Percentiles rank a stretch among this genome's conserved stretches.
Evolutionary conservation across 92 coral and sea anemone genomes (phyloP).

Genomic region (Paramuricea clavata): DNA sequence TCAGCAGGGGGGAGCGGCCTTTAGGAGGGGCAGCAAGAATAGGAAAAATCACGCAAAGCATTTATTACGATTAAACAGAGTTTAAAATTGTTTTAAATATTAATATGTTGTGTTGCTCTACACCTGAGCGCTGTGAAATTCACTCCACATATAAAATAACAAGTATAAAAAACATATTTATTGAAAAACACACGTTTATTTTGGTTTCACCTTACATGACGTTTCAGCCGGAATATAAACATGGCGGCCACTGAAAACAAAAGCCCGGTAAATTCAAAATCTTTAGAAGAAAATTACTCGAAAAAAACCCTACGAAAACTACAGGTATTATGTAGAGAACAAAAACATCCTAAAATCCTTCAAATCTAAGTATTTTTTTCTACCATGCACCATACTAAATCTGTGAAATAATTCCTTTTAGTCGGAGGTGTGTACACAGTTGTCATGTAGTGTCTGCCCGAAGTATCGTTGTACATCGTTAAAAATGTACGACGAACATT

Average conservation of each 20-base stretch:
- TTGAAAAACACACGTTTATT: neutral
- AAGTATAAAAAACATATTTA: too few species aligned
- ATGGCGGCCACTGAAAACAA: neutral
- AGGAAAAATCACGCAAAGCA: too few species aligned
- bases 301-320: slow-evolving; percentile 67
- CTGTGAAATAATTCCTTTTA: neutral
- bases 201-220: slow-evolving; percentile 18
- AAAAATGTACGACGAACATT: slow-evolving; percentile 76
- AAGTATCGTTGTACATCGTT: slow-evolving; percentile 68
- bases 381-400: neutral
- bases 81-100: too few species aligned
- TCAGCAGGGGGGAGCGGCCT: neutral
- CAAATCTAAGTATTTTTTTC: neutral
- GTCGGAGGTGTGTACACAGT: slow-evolving; percentile 70
- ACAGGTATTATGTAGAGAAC: slow-evolving; percentile 62
- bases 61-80: too few species aligned
- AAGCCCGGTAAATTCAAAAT: slow-evolving; percentile 15
- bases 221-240: slow-evolving; percentile 50
- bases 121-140: too few species aligned
- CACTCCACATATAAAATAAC: too few species aligned
- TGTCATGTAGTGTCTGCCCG: slow-evolving; percentile 70
- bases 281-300: slow-evolving; percentile 14
- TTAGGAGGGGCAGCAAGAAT: too few species aligned
- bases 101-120: too few species aligned
- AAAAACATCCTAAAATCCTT: neutral